Base-by-base conservation (phyloP, 2,797 vertebrate genomes). In the Iguana delicatissima region DNA sequence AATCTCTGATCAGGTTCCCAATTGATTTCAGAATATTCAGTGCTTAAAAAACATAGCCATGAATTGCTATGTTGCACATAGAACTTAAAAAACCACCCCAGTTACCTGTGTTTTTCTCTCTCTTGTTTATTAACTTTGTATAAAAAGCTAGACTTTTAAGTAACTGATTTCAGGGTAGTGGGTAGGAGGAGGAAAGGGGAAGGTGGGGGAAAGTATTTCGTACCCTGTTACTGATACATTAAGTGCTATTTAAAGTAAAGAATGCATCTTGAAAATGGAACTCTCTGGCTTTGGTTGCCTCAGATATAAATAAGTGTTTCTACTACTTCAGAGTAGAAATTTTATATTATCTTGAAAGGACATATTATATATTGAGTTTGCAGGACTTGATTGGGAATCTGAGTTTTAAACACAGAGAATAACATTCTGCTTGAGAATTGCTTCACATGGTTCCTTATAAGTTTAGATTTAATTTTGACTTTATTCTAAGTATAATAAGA, bases 201-300 rank as follows among this genome's bases (percentile, higher is more conserved):
- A 93, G 76, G 88, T 67, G 29, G 4, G 87, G 86, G 80, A 88
- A 80, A 89, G 73, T 89, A 92, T 64, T 94, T 91, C 89, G 92
- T 73, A 32, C 74, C 59, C 89, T 84, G n/a, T 83, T 89, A 83
- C 87, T 91, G 72, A 90, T 89, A 72, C 87, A 80, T 93, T 94
- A 91, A 89, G 89, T 89, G 64, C 91, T 95, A 94, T 96, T 95
- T 95, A 94, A 95, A 96, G 95, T 91, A 88, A 87, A 83, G 91
- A 91, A 93, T 91, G 74, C 18, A 73, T 80, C 80, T 87, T 89
- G 94, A 93, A 91, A 93, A 93, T 84, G 91, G 87, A 96, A 95
- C 59, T 57, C 93, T 93, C 87, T 94, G 95, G 92, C 92, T 92
- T 88, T 90, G 86, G 91, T 93, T 95, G 88, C 74, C 84, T 93